Conservation (phyloP, 2,113 vertebrate genomes). For the Malurus melanocephalus region DNA sequence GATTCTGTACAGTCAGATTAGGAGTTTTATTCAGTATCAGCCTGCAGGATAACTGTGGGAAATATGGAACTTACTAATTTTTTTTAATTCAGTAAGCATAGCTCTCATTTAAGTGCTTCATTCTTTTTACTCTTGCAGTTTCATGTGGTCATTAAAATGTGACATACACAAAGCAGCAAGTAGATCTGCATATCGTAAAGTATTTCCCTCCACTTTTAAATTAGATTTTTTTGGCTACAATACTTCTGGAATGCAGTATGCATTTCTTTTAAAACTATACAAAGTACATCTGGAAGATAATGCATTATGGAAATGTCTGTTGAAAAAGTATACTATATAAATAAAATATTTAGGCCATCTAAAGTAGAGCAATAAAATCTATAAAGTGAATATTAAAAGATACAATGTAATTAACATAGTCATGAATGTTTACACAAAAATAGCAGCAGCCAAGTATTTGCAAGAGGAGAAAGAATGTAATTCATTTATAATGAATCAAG, state of each 20-base stretch:
- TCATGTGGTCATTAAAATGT: background rate
- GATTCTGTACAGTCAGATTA: background rate
- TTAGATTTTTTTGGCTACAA: background rate
- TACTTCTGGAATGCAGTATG: background rate
- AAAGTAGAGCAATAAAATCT: slow-evolving; percentile 46
- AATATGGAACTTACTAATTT: background rate
- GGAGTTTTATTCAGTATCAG: background rate
- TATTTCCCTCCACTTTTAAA: background rate
- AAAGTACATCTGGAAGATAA: slow-evolving; percentile 35
- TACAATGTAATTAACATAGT: slow-evolving; percentile 35
- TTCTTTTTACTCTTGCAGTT: background rate
- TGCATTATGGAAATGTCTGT: background rate
- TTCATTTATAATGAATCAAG: slow-evolving; percentile 35
- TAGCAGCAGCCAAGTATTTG: slow-evolving; percentile 35
- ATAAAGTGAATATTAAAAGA: slow-evolving; percentile 38
- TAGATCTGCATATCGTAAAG: background rate
- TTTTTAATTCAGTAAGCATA: background rate
- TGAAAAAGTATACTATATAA: slow-evolving; percentile 19
- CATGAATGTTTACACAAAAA: slow-evolving; percentile 38
- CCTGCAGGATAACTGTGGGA: background rate
- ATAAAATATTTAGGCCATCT: slow-evolving; percentile 34
- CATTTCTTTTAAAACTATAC: slow-evolving; percentile 4
- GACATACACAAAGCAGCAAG: background rate
- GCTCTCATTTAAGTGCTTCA: background rate
- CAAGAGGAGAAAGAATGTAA: slow-evolving; percentile 16